Percentiles rank a stretch among this genome's conserved stretches.
phyloP scores from a whole-genome alignment of 1,140 invertebrate genomes.

The Scaptomyza graminum region DNA sequence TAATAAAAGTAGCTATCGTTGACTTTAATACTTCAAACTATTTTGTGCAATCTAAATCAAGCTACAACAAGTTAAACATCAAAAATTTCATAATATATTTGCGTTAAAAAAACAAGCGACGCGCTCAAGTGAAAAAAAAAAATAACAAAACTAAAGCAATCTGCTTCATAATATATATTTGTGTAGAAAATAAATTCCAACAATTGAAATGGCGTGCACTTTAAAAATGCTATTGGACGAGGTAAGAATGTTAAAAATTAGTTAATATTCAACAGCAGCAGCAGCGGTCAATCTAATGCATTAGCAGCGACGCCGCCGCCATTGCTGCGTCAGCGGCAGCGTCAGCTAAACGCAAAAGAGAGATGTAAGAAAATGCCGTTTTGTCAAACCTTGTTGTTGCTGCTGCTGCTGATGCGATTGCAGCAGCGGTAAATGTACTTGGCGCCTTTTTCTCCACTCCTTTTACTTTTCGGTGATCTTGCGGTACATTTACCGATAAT shows the following conservation, averaged over 20 bases:
- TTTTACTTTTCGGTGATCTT: constrained; percentile 4
- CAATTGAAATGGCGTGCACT: constrained; percentile 64
- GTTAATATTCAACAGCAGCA: constrained; percentile 1
- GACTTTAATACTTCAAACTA: constrained; percentile 39
- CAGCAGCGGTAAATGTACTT: constrained; percentile 44
- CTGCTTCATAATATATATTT: constrained; percentile 27
- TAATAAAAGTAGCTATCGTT: constrained; percentile 37
- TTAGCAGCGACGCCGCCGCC: constrained; percentile 46
- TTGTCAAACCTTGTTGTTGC: constrained; percentile 25
- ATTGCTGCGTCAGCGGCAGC: constrained; percentile 58
- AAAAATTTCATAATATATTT: constrained; percentile 14
- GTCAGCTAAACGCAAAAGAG: constrained; percentile 17
- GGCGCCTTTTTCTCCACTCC: constrained; percentile 52
- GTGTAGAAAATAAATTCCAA: constrained; percentile 11
- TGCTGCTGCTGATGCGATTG: constrained; percentile 10
- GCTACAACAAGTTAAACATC: constrained; percentile 18
- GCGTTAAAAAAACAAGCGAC: constrained; percentile 24
- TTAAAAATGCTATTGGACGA: constrained; percentile 67
- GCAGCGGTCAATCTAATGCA: constrained; percentile 4
- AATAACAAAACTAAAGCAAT: constrained; percentile 2
- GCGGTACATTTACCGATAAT: constrained; percentile 58
- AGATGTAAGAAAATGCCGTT: constrained; percentile 63
- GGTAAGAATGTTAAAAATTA: constrained; percentile 45
- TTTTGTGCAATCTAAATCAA: constrained; percentile 27
- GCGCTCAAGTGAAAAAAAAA: constrained; percentile 31